A percentile compares a stretch with the other conserved stretches of the same genome.
phyloP scores from a whole-genome alignment of 2,113 vertebrate species.

The Tragelaphus buxtoni region DNA sequence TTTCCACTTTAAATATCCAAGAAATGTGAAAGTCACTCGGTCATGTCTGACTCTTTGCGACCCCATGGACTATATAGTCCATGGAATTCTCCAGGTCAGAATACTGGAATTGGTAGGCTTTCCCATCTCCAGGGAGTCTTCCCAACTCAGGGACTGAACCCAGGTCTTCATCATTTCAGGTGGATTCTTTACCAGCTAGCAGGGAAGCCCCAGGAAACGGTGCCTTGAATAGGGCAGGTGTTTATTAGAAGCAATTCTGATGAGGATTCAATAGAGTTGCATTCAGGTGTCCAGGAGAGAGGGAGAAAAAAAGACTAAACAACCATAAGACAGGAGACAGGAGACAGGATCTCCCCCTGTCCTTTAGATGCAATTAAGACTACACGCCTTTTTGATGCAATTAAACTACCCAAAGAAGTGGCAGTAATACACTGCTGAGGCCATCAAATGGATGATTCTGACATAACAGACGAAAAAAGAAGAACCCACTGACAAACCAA shows the following conservation, averaged over 20 bases:
- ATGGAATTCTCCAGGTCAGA: not conserved
- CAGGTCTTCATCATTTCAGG: not conserved
- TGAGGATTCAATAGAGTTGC: not conserved
- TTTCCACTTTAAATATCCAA: not conserved
- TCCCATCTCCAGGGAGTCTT: too few species aligned
- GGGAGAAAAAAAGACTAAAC: not conserved
- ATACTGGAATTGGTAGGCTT: not conserved
- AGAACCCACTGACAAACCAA: rapidly evolving
- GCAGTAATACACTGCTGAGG: not conserved
- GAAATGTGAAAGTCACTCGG: rapidly evolving
- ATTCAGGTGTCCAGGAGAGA: not conserved
- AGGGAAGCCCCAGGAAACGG: not conserved
- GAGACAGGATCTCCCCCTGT: too few species aligned
- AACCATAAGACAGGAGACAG: rapidly evolving
- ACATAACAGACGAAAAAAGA: not conserved
- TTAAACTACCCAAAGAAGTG: not conserved
- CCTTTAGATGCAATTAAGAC: not conserved
- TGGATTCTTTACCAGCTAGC: not conserved
- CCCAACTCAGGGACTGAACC: not conserved
- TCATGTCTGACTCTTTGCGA: rapidly evolving
- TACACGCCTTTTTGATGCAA: not conserved
- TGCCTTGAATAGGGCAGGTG: not conserved
- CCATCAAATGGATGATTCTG: not conserved
- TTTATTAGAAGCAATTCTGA: not conserved
- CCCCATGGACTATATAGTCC: not conserved